phyloP scores from a whole-genome alignment of 2,888 invertebrate species.

The Xylota segnis region DNA sequence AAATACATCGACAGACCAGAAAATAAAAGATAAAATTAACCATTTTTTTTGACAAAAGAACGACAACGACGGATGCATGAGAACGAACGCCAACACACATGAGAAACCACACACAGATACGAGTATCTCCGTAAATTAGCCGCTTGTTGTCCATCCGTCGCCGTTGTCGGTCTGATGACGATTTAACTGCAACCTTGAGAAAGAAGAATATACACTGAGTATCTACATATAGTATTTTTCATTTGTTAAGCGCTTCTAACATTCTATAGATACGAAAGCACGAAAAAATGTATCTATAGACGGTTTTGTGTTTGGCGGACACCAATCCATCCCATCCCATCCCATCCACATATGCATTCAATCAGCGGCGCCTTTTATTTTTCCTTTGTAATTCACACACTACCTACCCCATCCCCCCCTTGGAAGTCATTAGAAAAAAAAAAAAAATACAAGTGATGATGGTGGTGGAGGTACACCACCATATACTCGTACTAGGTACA shows the following conservation, averaged over 20 bases:
- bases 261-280: conserved; percentile 56
- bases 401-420: conserved; percentile 1
- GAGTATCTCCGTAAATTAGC: conserved; percentile 73
- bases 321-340: no score
- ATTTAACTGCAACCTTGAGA: conserved; percentile 75
- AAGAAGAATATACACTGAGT: conserved; percentile 58
- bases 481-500: no score
- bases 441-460: not conserved
- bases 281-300: conserved; percentile 43
- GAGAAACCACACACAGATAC: conserved; percentile 40
- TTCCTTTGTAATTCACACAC: conserved; percentile 67
- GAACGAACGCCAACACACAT: conserved; percentile 32
- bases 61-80: conserved; percentile 60
- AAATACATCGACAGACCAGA: conserved; percentile 2
- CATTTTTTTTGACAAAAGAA: conserved; percentile 73
- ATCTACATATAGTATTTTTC: conserved; percentile 44
- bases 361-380: conserved; percentile 73
- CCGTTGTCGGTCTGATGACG: conserved; percentile 61
- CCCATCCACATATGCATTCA: conserved; percentile 73
- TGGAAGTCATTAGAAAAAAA: conserved; percentile 39
- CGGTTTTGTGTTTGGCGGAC: conserved; percentile 19
- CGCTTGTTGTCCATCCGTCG: conserved; percentile 69
- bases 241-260: conserved; percentile 72
- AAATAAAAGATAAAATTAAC: conserved; percentile 74
- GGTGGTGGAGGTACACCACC: not conserved